Evolutionary conservation across 2,888 invertebrate species (phyloP), one percentile per base, ranked within the genome.

Genomic region (Hoplodrina blanda): DNA sequence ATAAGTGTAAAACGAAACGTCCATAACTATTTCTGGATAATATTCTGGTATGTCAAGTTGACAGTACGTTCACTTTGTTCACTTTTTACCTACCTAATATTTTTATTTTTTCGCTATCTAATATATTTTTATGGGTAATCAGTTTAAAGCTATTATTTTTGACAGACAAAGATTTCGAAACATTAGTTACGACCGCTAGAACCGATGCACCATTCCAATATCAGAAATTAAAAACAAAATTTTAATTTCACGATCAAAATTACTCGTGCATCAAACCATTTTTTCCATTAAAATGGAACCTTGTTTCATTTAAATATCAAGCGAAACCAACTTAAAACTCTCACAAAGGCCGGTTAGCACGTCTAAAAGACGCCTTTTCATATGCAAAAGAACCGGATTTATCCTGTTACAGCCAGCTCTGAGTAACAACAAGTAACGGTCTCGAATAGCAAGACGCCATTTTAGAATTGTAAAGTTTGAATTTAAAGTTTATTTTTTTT

Each of bases 351-450:
- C 72, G 57, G 76, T 73, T 80, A 78, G 65, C 62, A 65, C 69
- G 78, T 84, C 71, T 80, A 68, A 79, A 82, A 84, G 73, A 68
- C 70, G 49, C 52, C 85, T 77, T 84, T 84, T 84, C 85, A 84
- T 84, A 84, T 84, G 85, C 85, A 81, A 84, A 84, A 73, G 75
- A 83, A 79, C 85, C 76, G 73, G 81, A 79, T 85, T 65, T 83
- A 84, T 85, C 79, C 79, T 57, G 83, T 83, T 84, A 73, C 67
- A 69, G 74, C 74, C 62, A 59, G 79, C 65, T 73, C 72, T 68
- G 63, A 68, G 78, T 73, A 70, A 75, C 84, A 85, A 83, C 73
- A 71, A 79, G 80, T 71, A 71, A 82, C 74, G 65, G 71, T 64
- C 78, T 69, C 55, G 73, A 73, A 78, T 67, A 68, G 62, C 63